Percentiles rank a stretch among this genome's conserved stretches.
Conservation (phyloP, 2,113 vertebrate species). For the Anthoscopus minutus region DNA sequence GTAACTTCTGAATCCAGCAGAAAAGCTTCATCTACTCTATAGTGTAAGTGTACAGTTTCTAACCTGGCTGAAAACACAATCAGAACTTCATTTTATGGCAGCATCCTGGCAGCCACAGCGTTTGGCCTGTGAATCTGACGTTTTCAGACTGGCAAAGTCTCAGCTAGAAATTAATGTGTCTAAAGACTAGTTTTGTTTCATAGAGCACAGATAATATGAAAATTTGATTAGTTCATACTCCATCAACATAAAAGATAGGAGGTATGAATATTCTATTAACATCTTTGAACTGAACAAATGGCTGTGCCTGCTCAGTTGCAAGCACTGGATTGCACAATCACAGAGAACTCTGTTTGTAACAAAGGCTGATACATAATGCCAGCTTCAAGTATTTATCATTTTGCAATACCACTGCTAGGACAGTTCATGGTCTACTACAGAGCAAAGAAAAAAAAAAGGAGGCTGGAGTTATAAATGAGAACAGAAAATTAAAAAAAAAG, state of each 20-base stretch:
- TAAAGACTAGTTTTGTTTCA: not conserved
- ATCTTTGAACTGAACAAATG: not conserved
- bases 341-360: not conserved
- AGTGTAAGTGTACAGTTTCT: accelerated
- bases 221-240: not conserved
- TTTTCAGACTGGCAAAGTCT: not conserved
- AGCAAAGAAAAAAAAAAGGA: not conserved
- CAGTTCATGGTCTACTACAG: not conserved
- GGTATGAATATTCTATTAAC: not conserved
- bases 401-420: not conserved
- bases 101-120: not conserved
- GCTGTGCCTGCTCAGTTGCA: not conserved
- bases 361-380: not conserved
- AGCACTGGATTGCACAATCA: not conserved
- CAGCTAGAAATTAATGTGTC: not conserved
- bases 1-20: not conserved
- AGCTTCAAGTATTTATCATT: not conserved
- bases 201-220: not conserved
- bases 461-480: not conserved
- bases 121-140: not conserved
- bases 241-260: not conserved
- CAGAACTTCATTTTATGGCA: not conserved
- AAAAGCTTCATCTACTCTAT: accelerated
- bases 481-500: not conserved
- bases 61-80: not conserved